Base-by-base conservation (phyloP, 1,140 invertebrate species). In the Goniozus legneri region DNA sequence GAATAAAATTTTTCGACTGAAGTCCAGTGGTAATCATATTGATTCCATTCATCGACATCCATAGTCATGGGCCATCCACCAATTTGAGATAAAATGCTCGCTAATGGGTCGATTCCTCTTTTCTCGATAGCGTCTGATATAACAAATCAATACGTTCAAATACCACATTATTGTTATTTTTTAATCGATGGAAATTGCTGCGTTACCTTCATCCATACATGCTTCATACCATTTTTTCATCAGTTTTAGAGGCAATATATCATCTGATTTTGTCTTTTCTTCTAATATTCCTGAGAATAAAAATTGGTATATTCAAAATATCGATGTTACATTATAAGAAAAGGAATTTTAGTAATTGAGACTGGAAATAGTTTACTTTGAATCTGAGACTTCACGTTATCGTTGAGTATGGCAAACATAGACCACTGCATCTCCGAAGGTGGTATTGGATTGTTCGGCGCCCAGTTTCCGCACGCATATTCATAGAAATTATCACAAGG, bases 11-110 rank as follows among this genome's bases (percentile, higher is more conserved):
- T 30, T 8, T 58, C 44, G 3, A 64, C 52, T 3, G 54, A 55
- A 13, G 56, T 56, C 67, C 71, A 75, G 20, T 62, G 35, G 8
- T 60, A 64, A 2, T 43, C 16, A n/a, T 49, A 24, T 15, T 47
- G n/a, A 18, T 56, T 22, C 65, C 65, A 73, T 15, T 50, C 36
- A 1, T 34, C 18, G 0, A 18, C 0, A 36, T 45, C 40, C 32
- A 54, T 52, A 0, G 65, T 50, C 48, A 77, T 66, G 1, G 75
- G 76, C 76, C 76, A 78, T 4, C 73, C 73, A 3, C 76, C 76
- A 20, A 56, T 63, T 6, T 44, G 21, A 31, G 60, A 53, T 4
- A 76, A n/a, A n/a, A 77, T 44, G 4, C 60, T 46, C 4, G 56
- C 37, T 19, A 78, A 36, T 3, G 65, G 66, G 14, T 54, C 38